Evolutionary conservation across 2,888 invertebrate genomes (phyloP).

Genomic region (Platypus cylindrus): DNA sequence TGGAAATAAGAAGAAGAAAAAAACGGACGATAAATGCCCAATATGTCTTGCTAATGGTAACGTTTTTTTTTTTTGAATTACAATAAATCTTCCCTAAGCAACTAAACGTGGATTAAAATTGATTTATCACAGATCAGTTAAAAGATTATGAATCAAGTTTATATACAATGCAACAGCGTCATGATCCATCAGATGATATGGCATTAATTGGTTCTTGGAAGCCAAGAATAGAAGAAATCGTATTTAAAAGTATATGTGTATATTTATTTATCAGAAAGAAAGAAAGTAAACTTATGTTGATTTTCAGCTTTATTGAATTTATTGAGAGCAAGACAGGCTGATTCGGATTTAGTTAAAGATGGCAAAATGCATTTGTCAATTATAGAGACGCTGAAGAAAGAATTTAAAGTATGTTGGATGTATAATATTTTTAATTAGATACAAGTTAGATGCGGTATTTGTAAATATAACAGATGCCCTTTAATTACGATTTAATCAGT

Average conservation of each 20-base stretch:
- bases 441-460: too few relatives aligned
- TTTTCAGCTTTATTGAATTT: slow-evolving; percentile 33
- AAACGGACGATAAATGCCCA: slow-evolving; percentile 27
- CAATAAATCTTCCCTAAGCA: too few relatives aligned
- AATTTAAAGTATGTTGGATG: slow-evolving; percentile 41
- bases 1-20: slow-evolving; percentile 17
- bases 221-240: slow-evolving; percentile 44
- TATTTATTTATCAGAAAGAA: slow-evolving; percentile 1
- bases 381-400: slow-evolving; percentile 49
- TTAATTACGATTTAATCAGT: background rate
- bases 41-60: slow-evolving; percentile 36
- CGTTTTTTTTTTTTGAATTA: background rate
- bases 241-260: slow-evolving; percentile 38
- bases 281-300: background rate
- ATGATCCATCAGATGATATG: slow-evolving; percentile 34
- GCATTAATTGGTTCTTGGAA: slow-evolving; percentile 49
- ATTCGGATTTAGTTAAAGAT: slow-evolving; percentile 32
- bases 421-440: background rate
- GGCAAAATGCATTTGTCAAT: slow-evolving; percentile 42
- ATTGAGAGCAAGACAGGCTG: slow-evolving; percentile 32
- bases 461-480: too few relatives aligned
- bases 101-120: background rate
- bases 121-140: slow-evolving; percentile 20
- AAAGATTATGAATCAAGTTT: slow-evolving; percentile 42
- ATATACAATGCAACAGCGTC: slow-evolving; percentile 39